Conservation (phyloP, 2,113 vertebrate genomes). For the Syrmaticus mikado region DNA sequence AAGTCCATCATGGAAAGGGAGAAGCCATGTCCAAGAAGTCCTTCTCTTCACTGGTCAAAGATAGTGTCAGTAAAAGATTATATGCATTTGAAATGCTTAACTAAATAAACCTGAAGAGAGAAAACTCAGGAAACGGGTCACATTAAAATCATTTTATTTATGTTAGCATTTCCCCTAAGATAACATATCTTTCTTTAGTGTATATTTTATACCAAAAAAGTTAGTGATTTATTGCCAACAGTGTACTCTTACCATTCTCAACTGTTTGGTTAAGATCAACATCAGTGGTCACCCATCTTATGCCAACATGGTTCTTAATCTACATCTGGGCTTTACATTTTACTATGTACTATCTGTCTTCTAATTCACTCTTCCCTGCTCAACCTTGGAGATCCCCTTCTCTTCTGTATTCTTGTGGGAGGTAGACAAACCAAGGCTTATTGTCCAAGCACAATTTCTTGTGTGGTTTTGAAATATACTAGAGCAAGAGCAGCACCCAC, state of each 20-base stretch:
- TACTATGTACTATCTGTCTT: neutral
- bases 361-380: neutral
- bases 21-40: neutral
- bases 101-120: neutral
- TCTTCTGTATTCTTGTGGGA: neutral
- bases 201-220: neutral
- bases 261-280: accelerated
- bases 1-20: neutral
- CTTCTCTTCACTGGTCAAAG: neutral
- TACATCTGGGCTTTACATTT: neutral
- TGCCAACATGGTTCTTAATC: accelerated
- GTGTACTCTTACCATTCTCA: neutral
- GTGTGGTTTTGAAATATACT: neutral
- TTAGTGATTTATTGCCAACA: neutral
- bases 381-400: neutral
- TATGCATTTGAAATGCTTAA: neutral
- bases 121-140: neutral
- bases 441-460: neutral
- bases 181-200: neutral
- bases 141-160: neutral
- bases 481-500: neutral
- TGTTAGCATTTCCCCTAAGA: neutral
- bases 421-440: neutral
- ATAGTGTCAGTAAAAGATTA: neutral
- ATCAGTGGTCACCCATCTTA: neutral